Evolutionary conservation across 23 tunicate genomes (phyloP).

Genomic region (Trididemnum nubilum): DNA sequence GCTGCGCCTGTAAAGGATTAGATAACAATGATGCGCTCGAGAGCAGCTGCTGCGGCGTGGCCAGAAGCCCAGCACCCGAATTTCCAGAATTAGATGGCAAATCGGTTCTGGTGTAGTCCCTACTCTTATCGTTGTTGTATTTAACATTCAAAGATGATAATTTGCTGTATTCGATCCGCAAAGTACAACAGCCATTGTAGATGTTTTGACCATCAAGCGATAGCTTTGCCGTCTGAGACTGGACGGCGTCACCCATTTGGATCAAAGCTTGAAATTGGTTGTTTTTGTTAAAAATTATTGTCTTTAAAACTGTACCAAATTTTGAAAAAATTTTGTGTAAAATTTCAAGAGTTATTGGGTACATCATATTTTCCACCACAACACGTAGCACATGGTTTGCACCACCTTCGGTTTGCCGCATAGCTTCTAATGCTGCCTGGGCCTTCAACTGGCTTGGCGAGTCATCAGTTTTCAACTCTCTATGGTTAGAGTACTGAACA

Average conservation of each 20-base stretch:
- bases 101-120: conserved; percentile 89
- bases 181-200: conserved; percentile 89
- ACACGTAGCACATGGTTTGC: conserved; percentile 88
- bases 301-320: conserved; percentile 85
- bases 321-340: conserved; percentile 79
- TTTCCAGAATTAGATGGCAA: conserved; percentile 60
- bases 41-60: conserved; percentile 50
- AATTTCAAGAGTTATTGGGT: conserved; percentile 86
- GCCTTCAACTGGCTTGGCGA: conserved; percentile 92
- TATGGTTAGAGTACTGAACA: conserved; percentile 91
- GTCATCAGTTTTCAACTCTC: conserved; percentile 88
- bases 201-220: conserved; percentile 91
- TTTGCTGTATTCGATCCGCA: conserved; percentile 92
- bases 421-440: conserved; percentile 75
- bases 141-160: conserved; percentile 75
- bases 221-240: conserved; percentile 85
- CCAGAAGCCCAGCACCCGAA: conserved; percentile 17
- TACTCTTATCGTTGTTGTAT: conserved; percentile 91
- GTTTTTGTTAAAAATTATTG: conserved; percentile 90
- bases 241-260: conserved; percentile 87
- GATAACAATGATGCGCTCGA: conserved; percentile 36
- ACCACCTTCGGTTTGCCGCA: conserved; percentile 94
- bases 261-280: conserved; percentile 98
- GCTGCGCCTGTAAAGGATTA: conserved; percentile 28
- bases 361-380: conserved; percentile 93